phyloP scores from a whole-genome alignment of 2,113 vertebrate genomes.

The Salvator merianae region DNA sequence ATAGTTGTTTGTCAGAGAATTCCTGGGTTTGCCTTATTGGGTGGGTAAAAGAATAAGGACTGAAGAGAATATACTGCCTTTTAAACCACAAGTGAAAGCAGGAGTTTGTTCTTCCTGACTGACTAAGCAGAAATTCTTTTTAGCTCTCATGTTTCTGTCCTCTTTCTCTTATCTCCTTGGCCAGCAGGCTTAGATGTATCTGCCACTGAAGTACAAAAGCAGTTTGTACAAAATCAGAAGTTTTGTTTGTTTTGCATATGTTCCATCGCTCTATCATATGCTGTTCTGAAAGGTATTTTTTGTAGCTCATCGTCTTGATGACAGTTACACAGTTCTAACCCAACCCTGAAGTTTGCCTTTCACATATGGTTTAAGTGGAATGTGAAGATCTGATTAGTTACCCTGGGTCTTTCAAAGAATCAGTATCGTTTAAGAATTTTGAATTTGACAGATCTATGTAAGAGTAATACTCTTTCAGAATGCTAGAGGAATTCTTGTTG shows the following conservation, averaged over 20 bases:
- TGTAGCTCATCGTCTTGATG: constrained; percentile 37
- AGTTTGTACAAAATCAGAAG: neutral
- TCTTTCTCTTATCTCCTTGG: constrained; percentile 27
- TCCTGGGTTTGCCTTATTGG: neutral
- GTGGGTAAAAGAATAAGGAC: too few species aligned
- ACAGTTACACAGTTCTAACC: constrained; percentile 67
- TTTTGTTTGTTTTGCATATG: constrained; percentile 29
- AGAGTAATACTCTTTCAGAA: neutral
- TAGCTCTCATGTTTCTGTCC: neutral
- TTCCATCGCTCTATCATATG: constrained; percentile 1
- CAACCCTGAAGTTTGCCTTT: constrained; percentile 83
- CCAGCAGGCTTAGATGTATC: neutral
- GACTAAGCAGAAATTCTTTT: constrained; percentile 18
- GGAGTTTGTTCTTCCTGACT: neutral
- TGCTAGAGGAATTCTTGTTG: neutral
- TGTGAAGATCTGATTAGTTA: constrained; percentile 42
- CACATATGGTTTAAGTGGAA: constrained; percentile 75
- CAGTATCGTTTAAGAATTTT: neutral
- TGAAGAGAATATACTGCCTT: neutral
- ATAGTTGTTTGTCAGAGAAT: neutral
- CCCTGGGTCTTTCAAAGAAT: neutral
- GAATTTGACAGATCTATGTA: neutral
- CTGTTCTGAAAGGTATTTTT: neutral
- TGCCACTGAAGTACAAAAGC: neutral
- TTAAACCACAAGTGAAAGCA: neutral